Evolutionary conservation across 2,113 vertebrate genomes (phyloP), one percentile per base, ranked within the genome.

Genomic region (Stigmatopora argus): DNA sequence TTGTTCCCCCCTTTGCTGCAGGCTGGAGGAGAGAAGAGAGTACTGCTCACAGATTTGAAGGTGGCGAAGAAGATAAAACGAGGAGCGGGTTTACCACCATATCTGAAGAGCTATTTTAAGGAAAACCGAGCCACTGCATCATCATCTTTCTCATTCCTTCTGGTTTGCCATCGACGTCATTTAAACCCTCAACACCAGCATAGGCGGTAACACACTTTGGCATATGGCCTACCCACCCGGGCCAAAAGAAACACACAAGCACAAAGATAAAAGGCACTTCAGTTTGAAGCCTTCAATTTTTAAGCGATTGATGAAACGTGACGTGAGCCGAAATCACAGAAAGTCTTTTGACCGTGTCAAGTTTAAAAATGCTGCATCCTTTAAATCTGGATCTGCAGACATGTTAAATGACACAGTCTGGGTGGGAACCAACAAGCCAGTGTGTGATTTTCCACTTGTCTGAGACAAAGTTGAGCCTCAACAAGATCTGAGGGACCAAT

Each of bases 71-170:
- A 56, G 77, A 78, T 60, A 55, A 55, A 18, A 55, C 5, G 1
- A 35, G 1, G 58, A 53, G 2, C 52, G 46, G 15, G 14, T 21
- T 72, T 56, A 56, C 61, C 60, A 9, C 46, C 64, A 1, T 7
- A 53, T 75, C 71, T 79, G 66, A 57, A n/a, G 34, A 17, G 61
- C 69, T 78, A 71, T 79, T 74, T 79, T 62, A 71, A 70, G 85
- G 77, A 73, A 76, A 38, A 59, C 68, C 11, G n/a, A 67, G 52
- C 41, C 67, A 52, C 58, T 60, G 64, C 60, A 67, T 73, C 75
- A 19, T n/a, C 21, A 14, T 62, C 62, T n/a, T 49, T 31, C 61
- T 68, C 31, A 2, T 53, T 62, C 38, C 71, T 21, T 52, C 59
- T 45, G 69, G 69, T 72, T 65, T 35, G 51, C 34, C 17, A 26